Conservation (phyloP, 2,113 vertebrate species). For the Ammospiza nelsoni region DNA sequence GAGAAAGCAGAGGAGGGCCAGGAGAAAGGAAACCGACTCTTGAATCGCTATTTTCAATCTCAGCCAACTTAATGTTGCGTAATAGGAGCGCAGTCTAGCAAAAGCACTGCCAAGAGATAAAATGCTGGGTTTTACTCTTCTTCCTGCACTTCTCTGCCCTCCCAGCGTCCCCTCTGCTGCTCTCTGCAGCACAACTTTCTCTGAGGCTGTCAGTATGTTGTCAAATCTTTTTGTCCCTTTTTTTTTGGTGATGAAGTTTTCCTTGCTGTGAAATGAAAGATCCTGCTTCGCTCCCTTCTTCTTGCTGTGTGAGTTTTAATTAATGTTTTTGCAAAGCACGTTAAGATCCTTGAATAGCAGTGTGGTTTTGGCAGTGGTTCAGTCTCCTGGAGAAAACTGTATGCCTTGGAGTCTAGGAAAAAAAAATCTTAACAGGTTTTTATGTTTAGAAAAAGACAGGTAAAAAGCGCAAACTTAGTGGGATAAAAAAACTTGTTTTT, state of each 20-base stretch:
- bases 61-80: background rate
- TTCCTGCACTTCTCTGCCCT: background rate
- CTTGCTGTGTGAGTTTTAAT: slow-evolving; percentile 43
- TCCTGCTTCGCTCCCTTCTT: background rate
- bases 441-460: background rate
- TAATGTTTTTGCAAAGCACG: slow-evolving; percentile 1
- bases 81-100: background rate
- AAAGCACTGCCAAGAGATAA: background rate
- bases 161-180: background rate
- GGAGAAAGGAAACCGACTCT: background rate
- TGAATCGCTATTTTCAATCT: background rate
- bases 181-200: background rate
- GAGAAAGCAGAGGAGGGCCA: background rate
- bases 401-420: background rate
- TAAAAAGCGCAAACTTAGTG: background rate
- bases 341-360: slow-evolving; percentile 27
- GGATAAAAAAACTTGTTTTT: background rate
- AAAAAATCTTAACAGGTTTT: background rate
- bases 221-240: background rate
- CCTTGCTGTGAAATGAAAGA: slow-evolving; percentile 4
- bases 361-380: slow-evolving; percentile 26
- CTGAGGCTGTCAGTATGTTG: background rate
- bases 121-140: background rate
- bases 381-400: background rate
- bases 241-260: background rate